These are phyloP conservation scores for Caenorhabditis becei DNA, from an alignment of 2,888 invertebrate genomes.

Conservation along the genomic window DNA sequence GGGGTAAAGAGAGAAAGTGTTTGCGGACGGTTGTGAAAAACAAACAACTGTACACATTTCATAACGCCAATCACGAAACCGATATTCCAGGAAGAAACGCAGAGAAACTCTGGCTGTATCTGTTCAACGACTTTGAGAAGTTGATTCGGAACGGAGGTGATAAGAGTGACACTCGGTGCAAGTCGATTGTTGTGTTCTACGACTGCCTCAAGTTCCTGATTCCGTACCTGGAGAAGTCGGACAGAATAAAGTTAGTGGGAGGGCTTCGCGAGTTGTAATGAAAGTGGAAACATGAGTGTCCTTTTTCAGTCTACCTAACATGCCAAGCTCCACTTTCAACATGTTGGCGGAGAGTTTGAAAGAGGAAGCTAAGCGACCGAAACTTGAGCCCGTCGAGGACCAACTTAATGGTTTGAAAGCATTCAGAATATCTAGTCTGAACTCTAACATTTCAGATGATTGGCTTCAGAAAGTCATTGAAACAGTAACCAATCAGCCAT, in stretches of 20 bases:
- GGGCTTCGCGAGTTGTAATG: not conserved
- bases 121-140: slow-evolving; percentile 57
- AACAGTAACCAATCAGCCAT: slow-evolving; percentile 28
- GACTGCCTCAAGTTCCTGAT: slow-evolving; percentile 41
- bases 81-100: slow-evolving; percentile 42
- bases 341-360: not conserved
- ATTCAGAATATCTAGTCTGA: not conserved
- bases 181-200: slow-evolving; percentile 13
- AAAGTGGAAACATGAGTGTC: not conserved
- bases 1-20: slow-evolving; percentile 10
- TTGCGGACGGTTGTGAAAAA: slow-evolving; percentile 21
- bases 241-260: slow-evolving; percentile 27
- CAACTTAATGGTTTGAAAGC: slow-evolving; percentile 9
- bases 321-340: not conserved
- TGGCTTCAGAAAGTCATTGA: slow-evolving; percentile 50
- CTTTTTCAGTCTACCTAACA: slow-evolving; percentile 17
- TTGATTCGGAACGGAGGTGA: slow-evolving; percentile 21
- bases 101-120: slow-evolving; percentile 41
- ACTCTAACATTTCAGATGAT: slow-evolving; percentile 17
- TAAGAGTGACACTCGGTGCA: slow-evolving; percentile 13
- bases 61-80: not conserved
- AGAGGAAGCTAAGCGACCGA: slow-evolving; percentile 15
- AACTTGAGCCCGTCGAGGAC: slow-evolving; percentile 16
- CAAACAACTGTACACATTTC: slow-evolving; percentile 34
- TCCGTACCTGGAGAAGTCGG: slow-evolving; percentile 25